Conservation (phyloP, 2,797 vertebrate species). For the Helarctos malayanus region DNA sequence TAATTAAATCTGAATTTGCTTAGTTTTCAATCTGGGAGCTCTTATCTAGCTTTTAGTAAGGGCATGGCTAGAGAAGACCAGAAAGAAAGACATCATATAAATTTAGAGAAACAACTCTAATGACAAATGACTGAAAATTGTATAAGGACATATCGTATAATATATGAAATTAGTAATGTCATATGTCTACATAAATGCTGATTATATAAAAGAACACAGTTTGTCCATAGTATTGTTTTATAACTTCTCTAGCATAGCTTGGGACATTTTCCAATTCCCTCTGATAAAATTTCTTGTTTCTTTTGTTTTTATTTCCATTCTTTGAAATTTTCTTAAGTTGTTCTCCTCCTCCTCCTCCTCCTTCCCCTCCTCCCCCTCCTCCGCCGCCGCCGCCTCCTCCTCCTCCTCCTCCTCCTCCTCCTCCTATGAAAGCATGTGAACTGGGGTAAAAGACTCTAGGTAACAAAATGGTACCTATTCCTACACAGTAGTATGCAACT, state of each 20-base stretch:
- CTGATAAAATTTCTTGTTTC: neutral
- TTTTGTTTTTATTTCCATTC: neutral
- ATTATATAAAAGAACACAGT: neutral
- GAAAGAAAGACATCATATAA: neutral
- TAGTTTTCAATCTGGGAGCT: neutral
- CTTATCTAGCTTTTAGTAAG: neutral
- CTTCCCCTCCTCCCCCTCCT: too few relatives aligned
- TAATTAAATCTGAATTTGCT: neutral
- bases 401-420: too few relatives aligned
- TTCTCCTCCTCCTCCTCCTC: too few relatives aligned
- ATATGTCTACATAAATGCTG: neutral
- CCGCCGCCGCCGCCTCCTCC: too few relatives aligned
- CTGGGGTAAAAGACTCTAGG: neutral
- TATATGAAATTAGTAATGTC: neutral
- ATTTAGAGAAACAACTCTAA: neutral
- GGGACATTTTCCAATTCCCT: neutral
- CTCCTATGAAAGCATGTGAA: neutral
- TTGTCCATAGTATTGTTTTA: neutral
- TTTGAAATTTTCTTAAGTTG: neutral
- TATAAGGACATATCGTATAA: neutral
- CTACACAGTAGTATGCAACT: too few relatives aligned
- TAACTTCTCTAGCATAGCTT: neutral
- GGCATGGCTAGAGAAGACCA: neutral
- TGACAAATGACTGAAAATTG: neutral
- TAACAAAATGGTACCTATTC: neutral